Conservation (phyloP, 2,888 invertebrate species). For the Lasioglossum figueresi region DNA sequence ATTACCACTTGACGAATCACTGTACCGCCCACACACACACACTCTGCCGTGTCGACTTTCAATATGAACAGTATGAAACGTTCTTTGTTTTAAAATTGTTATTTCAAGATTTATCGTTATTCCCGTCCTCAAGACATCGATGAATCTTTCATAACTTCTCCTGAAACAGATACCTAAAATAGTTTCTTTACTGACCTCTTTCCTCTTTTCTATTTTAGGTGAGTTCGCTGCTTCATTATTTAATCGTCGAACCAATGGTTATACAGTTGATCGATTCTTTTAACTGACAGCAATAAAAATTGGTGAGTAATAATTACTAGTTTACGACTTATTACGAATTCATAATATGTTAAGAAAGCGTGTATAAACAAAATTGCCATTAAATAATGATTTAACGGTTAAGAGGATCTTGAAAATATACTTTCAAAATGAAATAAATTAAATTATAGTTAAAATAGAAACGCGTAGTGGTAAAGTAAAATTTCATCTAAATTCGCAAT, state of each 20-base stretch:
- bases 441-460: neutral
- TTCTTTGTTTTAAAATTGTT: too few relatives aligned
- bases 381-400: neutral
- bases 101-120: neutral
- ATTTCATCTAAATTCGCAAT: neutral
- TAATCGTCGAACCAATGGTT: neutral
- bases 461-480: neutral
- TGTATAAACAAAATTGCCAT: neutral
- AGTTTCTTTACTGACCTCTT: neutral
- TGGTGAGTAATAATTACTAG: neutral
- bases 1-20: neutral
- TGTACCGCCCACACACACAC: neutral
- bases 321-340: neutral
- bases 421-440: neutral
- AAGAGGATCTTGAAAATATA: neutral
- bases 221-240: neutral
- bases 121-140: neutral
- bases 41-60: neutral
- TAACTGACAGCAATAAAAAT: neutral
- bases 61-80: too few relatives aligned
- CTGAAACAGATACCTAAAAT: neutral
- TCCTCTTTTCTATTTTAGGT: neutral
- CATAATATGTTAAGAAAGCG: neutral
- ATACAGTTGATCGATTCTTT: neutral
- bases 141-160: neutral